Base-by-base conservation (phyloP, 2,888 invertebrate species). In the Agrochola lota region DNA sequence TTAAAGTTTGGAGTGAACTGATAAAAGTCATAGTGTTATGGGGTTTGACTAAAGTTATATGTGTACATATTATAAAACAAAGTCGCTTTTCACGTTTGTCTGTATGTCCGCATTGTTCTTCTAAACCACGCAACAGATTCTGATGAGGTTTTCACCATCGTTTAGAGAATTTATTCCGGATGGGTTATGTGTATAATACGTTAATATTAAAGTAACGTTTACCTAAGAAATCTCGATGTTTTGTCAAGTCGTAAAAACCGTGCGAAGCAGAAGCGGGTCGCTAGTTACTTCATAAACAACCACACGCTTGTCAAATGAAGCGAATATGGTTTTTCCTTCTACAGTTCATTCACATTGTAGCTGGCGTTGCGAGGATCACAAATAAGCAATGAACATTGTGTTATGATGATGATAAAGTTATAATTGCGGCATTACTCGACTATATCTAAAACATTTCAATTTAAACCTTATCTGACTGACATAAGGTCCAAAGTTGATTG, bases 301-400 rank as follows among this genome's bases (percentile, higher is more conserved):
- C 15, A 26, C 2, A 26, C 15, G 59, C 59, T 7, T 26, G 26
- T 15, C 59, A 57, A 57, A 26, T 57, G 12, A 26, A 26, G 26
- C n/a, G 1, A 60, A 23, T 30, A 60, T 26, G 12, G 0, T 35
- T 78, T 77, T 78, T 78, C 77, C 77, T 78, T 26, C 1, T 71
- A 71, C 9, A 71, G 78, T 78, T 80, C 73, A 73, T 78, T 73
- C 15, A 78, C 59, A 66, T 43, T 59, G 40, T 35, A 23, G 11
- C 12, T 5, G 1, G 11, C 12, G 12, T 55, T 70, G 43, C 17
- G 23, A 12, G n/a, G 23, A 35, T 62, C 17, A 26, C 23, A 57
- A 72, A 40, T 40, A 49, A 64, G 40, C 46, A 49, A 43, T 23
- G 23, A 0, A 35, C 12, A 40, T 52, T 43, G 43, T 30, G 5